Conservation (phyloP, 2,888 invertebrate genomes). For the Polydrusus pterygomalis region DNA sequence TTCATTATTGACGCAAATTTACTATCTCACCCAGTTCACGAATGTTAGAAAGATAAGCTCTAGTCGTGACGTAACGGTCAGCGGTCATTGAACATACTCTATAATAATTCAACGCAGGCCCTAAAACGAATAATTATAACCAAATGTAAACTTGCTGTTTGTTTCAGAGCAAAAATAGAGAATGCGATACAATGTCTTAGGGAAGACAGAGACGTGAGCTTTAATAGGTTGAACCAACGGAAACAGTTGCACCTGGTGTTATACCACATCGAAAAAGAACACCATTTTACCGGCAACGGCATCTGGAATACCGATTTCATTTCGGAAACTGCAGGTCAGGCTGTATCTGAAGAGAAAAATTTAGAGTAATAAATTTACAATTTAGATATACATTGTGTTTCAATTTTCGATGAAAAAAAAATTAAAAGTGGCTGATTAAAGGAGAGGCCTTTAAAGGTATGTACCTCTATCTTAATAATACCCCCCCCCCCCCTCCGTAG, state of each 20-base stretch:
- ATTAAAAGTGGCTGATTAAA: too few species aligned
- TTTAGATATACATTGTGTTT: not conserved
- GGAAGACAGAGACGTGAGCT: slow-evolving; percentile 55
- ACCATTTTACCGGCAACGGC: slow-evolving; percentile 85
- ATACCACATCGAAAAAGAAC: slow-evolving; percentile 82
- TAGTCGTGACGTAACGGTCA: too few species aligned
- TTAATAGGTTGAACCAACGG: slow-evolving; percentile 61
- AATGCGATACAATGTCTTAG: slow-evolving; percentile 61
- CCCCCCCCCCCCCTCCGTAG: too few species aligned
- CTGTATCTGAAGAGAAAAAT: slow-evolving; percentile 40
- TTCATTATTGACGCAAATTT: too few species aligned
- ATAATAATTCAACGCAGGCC: too few species aligned
- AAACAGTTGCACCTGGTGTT: slow-evolving; percentile 79
- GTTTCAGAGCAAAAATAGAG: slow-evolving; percentile 66
- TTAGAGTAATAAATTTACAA: slow-evolving; percentile 39
- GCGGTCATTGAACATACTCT: too few species aligned
- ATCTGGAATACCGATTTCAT: slow-evolving; percentile 74
- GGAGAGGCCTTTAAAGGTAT: too few species aligned
- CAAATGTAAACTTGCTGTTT: too few species aligned
- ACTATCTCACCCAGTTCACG: too few species aligned
- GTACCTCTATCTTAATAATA: too few species aligned
- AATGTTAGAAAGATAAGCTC: too few species aligned
- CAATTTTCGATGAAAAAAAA: not conserved
- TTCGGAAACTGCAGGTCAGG: not conserved
- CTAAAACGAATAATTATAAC: not conserved